Base-by-base conservation (phyloP, 2,797 vertebrate species). In the Amniataba percoides region DNA sequence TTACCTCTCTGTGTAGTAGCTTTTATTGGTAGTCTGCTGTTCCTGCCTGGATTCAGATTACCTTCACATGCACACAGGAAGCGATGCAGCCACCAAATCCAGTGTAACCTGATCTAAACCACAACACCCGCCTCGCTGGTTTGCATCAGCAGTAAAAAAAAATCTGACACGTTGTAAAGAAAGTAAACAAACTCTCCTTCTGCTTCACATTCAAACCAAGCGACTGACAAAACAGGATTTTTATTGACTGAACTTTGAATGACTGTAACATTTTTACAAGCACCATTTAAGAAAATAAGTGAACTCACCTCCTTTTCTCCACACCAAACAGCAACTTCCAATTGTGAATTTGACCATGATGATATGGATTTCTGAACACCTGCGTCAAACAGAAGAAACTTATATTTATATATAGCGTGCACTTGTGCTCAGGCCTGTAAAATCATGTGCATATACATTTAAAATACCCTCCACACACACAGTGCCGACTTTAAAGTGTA, bases 301-400 rank as follows among this genome's bases (percentile, higher is more conserved):
- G 23, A 43, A 48, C 91, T 93, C 94, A 99, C 98, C 96, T 97
- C 65, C 89, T 93, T 66, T 88, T 88, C 19, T 99, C 96, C 68
- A 99, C 96, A 1, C 97, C 97, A 57, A 99, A 89, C 86, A 99
- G 95, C n/a, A 97, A 69, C 90, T 95, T 98, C 97, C 97, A 99
- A 85, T 99, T 99, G 83, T 96, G 95, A 67, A 96, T 85, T 67
- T 83, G 82, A 4, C 98, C 97, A 0, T 95, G 95, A 83, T 97
- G 96, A 80, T 97, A 98, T 4, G 97, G 97, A 85, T 99, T 99
- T 86, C 92, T 95, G 89, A 99, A 99, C 34, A 94, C 88, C 98
- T 99, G 85, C 13, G 13, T 48, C 27, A 53, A 66, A 27, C 5
- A 89, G 67, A 36, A 45, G 4, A 48, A 62, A 60, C 6, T 23